A percentile compares a stretch with the other conserved stretches of the same genome.
Conservation (phyloP, 2,797 vertebrate genomes). For the Labroides dimidiatus region DNA sequence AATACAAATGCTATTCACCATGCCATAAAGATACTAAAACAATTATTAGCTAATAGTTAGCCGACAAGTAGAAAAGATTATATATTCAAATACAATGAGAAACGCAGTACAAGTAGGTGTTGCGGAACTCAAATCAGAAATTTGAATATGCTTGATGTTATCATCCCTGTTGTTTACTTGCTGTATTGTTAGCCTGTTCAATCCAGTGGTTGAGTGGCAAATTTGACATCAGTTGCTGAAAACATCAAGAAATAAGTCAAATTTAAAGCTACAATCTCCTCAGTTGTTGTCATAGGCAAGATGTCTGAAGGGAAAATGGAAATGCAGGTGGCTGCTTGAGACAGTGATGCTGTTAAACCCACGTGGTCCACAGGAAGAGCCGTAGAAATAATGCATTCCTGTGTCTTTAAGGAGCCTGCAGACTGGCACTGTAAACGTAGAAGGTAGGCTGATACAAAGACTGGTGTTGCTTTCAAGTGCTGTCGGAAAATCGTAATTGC, state of each 20-base stretch:
- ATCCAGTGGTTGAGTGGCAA: constrained; percentile 96
- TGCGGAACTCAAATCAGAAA: constrained; percentile 98
- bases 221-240: constrained; percentile 85
- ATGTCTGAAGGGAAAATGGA: constrained; percentile 78
- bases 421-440: constrained; percentile 99
- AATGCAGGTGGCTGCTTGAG: constrained; percentile 76
- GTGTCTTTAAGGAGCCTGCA: constrained; percentile 98
- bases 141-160: constrained; percentile 87
- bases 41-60: constrained; percentile 98
- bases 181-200: constrained; percentile 79
- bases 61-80: constrained; percentile 99
- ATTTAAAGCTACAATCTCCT: constrained; percentile 99
- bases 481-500: constrained; percentile 52
- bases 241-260: constrained; percentile 79
- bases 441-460: constrained; percentile 91
- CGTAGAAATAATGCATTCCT: constrained; percentile 86
- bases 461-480: constrained; percentile 82
- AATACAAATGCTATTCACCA: constrained; percentile 99
- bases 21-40: constrained; percentile 99
- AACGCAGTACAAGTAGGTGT: constrained; percentile 96
- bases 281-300: constrained; percentile 84
- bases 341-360: constrained; percentile 77
- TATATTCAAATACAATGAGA: constrained; percentile 99
- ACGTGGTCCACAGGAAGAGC: constrained; percentile 79
- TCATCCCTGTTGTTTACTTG: constrained; percentile 75